Percentiles rank a stretch among this genome's conserved stretches.
phyloP scores from a whole-genome alignment of 2,797 vertebrate species.

The Hypotaenidia okinawae region DNA sequence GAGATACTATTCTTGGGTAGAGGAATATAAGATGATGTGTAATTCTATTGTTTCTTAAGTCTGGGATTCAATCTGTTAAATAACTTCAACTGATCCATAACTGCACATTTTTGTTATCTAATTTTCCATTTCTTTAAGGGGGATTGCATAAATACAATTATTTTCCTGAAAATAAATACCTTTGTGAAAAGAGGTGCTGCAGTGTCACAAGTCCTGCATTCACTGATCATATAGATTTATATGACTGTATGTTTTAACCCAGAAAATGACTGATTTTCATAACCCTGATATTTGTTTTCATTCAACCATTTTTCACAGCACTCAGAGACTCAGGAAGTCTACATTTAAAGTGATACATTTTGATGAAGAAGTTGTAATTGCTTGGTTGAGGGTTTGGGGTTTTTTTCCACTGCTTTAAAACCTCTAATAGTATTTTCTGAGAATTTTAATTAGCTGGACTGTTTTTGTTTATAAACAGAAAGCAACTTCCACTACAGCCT shows the following conservation, averaged over 20 bases:
- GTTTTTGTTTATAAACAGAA: background rate
- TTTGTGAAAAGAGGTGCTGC: background rate
- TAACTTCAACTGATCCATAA: background rate
- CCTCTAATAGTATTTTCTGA: background rate
- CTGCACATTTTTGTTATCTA: background rate
- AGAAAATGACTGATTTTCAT: background rate
- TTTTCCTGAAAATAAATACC: background rate
- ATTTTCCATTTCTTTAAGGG: background rate
- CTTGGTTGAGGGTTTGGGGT: accelerated
- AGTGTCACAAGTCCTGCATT: background rate
- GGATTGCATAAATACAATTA: accelerated
- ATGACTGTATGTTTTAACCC: background rate
- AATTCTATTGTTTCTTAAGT: background rate
- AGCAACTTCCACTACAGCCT: background rate
- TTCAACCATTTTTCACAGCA: background rate
- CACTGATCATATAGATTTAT: background rate
- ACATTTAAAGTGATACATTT: background rate
- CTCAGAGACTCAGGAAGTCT: background rate
- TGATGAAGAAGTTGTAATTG: background rate
- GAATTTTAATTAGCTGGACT: background rate
- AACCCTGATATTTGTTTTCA: background rate
- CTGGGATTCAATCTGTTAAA: background rate
- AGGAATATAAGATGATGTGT: background rate
- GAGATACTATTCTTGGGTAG: background rate
- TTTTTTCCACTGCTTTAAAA: background rate